These are phyloP conservation scores for Taphrorychus bicolor DNA, from an alignment of 2,888 invertebrate genomes.

Conservation along the genomic window DNA sequence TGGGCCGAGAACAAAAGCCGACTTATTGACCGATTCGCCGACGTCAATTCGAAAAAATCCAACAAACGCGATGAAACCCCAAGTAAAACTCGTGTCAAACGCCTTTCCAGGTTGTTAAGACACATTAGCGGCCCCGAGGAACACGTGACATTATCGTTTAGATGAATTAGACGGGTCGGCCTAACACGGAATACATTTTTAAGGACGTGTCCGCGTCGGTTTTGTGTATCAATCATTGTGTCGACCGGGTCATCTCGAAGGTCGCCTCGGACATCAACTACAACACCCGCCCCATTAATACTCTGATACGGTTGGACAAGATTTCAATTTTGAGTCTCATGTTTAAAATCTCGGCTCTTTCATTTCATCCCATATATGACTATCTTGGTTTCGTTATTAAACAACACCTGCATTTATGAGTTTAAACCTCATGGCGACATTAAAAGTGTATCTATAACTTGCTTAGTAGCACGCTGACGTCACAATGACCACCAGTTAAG, in stretches of 20 bases:
- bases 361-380: no score
- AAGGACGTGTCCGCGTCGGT: conserved; percentile 22
- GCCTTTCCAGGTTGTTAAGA: conserved; percentile 14
- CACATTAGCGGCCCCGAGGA: conserved; percentile 20
- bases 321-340: no score
- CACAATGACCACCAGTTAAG: no score
- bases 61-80: background rate
- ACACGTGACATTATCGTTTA: conserved; percentile 27
- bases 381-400: no score
- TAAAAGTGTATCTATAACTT: no score
- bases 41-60: background rate
- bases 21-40: background rate
- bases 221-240: conserved; percentile 33
- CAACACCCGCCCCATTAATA: background rate
- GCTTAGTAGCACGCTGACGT: no score
- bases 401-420: no score
- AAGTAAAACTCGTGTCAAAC: conserved; percentile 8
- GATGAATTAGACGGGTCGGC: conserved; percentile 30
- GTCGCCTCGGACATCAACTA: background rate
- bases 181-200: conserved; percentile 32
- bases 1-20: background rate
- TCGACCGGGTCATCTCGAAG: conserved; percentile 16
- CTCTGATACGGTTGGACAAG: background rate
- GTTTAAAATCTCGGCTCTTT: no score
- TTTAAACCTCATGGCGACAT: no score